A percentile compares a stretch with the other conserved stretches of the same genome.
These are phyloP conservation scores for Selene dorsalis DNA, from an alignment of 2,797 vertebrate species.

Conservation along the genomic window DNA sequence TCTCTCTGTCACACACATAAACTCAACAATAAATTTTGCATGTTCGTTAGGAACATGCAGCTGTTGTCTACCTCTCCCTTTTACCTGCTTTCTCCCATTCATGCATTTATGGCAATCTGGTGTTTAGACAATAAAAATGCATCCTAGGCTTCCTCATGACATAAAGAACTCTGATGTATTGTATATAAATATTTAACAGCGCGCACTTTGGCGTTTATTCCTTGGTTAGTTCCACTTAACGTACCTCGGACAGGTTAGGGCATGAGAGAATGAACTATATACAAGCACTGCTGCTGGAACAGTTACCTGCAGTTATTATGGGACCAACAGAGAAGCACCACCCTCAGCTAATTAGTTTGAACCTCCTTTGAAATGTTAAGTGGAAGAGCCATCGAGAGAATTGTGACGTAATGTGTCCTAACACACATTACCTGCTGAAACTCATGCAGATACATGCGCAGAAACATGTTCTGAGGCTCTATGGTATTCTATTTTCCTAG, in stretches of 20 bases:
- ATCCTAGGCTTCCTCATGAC: neutral
- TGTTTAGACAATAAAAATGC: neutral
- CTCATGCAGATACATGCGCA: neutral
- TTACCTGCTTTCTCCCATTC: neutral
- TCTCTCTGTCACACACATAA: neutral
- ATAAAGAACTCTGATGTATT: neutral
- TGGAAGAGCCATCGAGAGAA: slow-evolving; percentile 61
- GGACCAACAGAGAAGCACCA: slow-evolving; percentile 51
- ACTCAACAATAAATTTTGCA: slow-evolving; percentile 14
- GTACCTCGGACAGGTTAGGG: slow-evolving; percentile 13
- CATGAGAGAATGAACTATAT: slow-evolving; percentile 10
- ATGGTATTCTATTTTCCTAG: slow-evolving; percentile 64
- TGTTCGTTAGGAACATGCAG: slow-evolving; percentile 14
- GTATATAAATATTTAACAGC: slow-evolving; percentile 7
- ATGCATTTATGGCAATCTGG: slow-evolving; percentile 10
- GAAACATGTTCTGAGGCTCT: slow-evolving; percentile 14
- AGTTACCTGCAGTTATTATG: slow-evolving; percentile 53
- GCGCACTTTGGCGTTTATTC: neutral
- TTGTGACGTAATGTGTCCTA: slow-evolving; percentile 44
- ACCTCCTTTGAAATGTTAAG: slow-evolving; percentile 68
- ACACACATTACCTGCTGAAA: slow-evolving; percentile 17
- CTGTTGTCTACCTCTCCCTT: neutral
- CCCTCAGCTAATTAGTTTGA: slow-evolving; percentile 73
- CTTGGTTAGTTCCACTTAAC: slow-evolving; percentile 1
- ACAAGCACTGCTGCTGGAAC: slow-evolving; percentile 26